Base-by-base conservation (phyloP, 2,888 invertebrate genomes). In the Clitarchus hookeri region DNA sequence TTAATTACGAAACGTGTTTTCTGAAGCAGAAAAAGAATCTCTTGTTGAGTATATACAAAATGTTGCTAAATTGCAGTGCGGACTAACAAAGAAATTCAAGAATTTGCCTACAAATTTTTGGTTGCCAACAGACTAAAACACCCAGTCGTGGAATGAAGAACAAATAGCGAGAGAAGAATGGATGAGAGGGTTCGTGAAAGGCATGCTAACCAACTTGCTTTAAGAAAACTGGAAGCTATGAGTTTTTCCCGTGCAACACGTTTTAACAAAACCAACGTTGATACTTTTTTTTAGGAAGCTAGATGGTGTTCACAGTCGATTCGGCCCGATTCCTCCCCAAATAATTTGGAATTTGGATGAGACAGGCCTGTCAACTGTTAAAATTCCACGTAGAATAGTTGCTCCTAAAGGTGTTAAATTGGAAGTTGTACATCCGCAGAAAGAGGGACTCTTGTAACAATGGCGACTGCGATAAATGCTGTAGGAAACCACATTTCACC, bases 331-430 rank as follows among this genome's bases (percentile, higher is more conserved):
- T 36, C 6, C 84, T n/a, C 27, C 48, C 23, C 23, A 79, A 19
- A 25, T 2, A 36, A 36, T 77, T 13, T 84, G 84, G 84, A 84
- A 84, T 84, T 36, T 77, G 19, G 84, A 84, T 36, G 84, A 84
- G 25, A 84, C 78, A 6, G 84, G 84, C 9, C 13, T 12, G 25
- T 6, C 27, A 19, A 44, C 84, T 11, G 84, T 44, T 4, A 12
- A 84, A 25, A 16, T 8, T 36, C n/a, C 13, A 12, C 3, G 27
- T 23, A 84, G 19, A 84, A 53, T 53, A 16, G 12, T 6, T 1
- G 79, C 2, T 27, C 12, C 19, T 26, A n/a, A 16, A 1, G 19
- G 19, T 27, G 79, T 36, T 4, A 36, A 36, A 36, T 36, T 36
- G 36, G 36, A 36, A 36, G 36, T 19, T 26, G 12, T 79, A 79